These are phyloP conservation scores for Drosophila baimaii DNA, from an alignment of 1,140 invertebrate genomes.

Conservation along the genomic window DNA sequence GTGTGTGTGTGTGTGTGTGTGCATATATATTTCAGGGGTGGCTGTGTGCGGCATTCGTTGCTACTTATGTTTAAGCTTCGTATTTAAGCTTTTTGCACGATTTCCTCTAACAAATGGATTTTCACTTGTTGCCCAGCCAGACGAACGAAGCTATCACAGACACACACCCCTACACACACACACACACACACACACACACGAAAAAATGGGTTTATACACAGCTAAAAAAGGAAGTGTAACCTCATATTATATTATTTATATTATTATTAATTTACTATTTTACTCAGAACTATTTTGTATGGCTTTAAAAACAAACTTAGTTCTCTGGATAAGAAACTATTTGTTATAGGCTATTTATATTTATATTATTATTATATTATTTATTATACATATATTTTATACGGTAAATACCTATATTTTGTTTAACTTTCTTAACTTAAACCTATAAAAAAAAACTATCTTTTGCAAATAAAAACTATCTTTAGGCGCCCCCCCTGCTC, in stretches of 20 bases:
- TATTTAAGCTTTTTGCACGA: constrained; percentile 82
- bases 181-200: constrained; percentile 11
- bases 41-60: constrained; percentile 53
- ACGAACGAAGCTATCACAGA: constrained; percentile 43
- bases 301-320: too few species aligned
- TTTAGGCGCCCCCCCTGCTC: background rate
- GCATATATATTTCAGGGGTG: constrained; percentile 23
- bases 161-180: constrained; percentile 16
- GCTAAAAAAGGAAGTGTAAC: background rate
- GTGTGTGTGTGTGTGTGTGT: background rate
- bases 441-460: too few species aligned
- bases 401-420: too few species aligned
- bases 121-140: constrained; percentile 75
- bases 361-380: too few species aligned
- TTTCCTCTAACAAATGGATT: constrained; percentile 82
- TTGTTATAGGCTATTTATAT: too few species aligned
- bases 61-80: constrained; percentile 82
- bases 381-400: too few species aligned
- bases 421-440: too few species aligned
- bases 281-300: too few species aligned
- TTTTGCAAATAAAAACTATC: too few species aligned
- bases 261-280: background rate
- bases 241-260: background rate
- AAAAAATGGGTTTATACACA: constrained; percentile 12
- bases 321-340: too few species aligned